Conservation (phyloP, 2,888 invertebrate genomes). For the Cinara cedri region DNA sequence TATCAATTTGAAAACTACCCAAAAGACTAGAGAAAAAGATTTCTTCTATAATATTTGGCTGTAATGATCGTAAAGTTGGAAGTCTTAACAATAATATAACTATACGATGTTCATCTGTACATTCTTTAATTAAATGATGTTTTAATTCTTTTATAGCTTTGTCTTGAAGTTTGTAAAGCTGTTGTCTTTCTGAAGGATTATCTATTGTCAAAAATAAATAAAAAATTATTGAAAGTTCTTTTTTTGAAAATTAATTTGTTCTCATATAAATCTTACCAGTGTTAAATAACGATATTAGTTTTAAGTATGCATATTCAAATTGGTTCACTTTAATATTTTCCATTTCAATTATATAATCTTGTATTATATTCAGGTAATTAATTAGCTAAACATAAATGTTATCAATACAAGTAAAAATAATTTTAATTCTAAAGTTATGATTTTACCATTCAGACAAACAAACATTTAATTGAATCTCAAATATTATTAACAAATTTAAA, state of each 20-base stretch:
- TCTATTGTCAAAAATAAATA: conserved; percentile 10
- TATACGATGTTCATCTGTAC: conserved; percentile 67
- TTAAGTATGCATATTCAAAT: conserved; percentile 85
- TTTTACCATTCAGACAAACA: too few relatives aligned
- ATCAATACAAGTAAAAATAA: too few relatives aligned
- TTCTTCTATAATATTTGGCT: conserved; percentile 82
- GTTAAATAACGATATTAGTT: conserved; percentile 83
- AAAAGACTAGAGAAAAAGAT: conserved; percentile 90
- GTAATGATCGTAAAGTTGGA: conserved; percentile 74
- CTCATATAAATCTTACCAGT: conserved; percentile 68
- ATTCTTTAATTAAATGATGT: conserved; percentile 64
- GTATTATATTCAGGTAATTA: conserved; percentile 80
- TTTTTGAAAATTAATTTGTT: neutral
- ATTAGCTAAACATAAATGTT: conserved; percentile 68
- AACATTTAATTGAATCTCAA: too few relatives aligned
- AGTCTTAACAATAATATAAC: conserved; percentile 74
- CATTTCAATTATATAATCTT: conserved; percentile 80
- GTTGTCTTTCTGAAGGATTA: conserved; percentile 45
- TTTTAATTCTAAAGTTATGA: too few relatives aligned
- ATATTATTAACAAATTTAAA: too few relatives aligned
- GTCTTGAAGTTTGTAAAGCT: conserved; percentile 68
- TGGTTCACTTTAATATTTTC: conserved; percentile 78
- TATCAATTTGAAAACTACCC: conserved; percentile 92
- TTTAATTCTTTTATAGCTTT: conserved; percentile 69
- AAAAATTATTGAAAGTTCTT: neutral